These are phyloP conservation scores for Therioaphis trifolii DNA, from an alignment of 2,888 invertebrate genomes.

Conservation along the genomic window DNA sequence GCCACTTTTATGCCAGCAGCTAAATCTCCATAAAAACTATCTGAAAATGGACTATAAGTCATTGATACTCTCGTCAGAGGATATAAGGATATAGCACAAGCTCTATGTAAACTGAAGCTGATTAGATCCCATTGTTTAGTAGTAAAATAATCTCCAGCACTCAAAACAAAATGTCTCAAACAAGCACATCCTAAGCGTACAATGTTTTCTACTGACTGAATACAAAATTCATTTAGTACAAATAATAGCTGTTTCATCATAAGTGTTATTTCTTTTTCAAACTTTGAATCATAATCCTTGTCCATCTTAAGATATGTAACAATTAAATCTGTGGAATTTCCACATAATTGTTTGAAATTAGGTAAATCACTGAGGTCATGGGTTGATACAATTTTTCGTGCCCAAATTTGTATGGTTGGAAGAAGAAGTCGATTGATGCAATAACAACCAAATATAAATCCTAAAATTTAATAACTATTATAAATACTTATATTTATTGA, in stretches of 20 bases:
- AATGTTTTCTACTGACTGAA: conserved; percentile 89
- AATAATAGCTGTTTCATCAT: conserved; percentile 87
- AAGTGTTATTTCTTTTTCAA: conserved; percentile 72
- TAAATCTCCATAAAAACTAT: conserved; percentile 93
- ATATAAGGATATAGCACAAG: conserved; percentile 86
- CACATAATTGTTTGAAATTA: conserved; percentile 95
- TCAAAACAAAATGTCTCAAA: conserved; percentile 83
- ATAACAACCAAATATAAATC: conserved; percentile 88
- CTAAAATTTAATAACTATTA: conserved; percentile 69
- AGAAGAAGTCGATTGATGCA: conserved; percentile 91
- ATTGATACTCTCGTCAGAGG: conserved; percentile 88
- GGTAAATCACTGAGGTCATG: conserved; percentile 72
- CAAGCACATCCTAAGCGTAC: conserved; percentile 93
- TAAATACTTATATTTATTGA: conserved; percentile 16
- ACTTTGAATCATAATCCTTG: conserved; percentile 43
- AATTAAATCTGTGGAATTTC: conserved; percentile 89
- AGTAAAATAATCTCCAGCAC: conserved; percentile 84
- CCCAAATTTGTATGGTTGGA: conserved; percentile 94
- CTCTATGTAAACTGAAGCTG: conserved; percentile 83
- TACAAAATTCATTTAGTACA: conserved; percentile 89
- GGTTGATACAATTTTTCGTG: conserved; percentile 74
- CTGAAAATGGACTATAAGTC: conserved; percentile 90
- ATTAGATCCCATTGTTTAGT: conserved; percentile 89
- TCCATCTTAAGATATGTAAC: conserved; percentile 78
- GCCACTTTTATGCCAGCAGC: conserved; percentile 90